Evolutionary conservation across 2,113 vertebrate genomes (phyloP), one percentile per base, ranked within the genome.

Genomic region (Cariama cristata): DNA sequence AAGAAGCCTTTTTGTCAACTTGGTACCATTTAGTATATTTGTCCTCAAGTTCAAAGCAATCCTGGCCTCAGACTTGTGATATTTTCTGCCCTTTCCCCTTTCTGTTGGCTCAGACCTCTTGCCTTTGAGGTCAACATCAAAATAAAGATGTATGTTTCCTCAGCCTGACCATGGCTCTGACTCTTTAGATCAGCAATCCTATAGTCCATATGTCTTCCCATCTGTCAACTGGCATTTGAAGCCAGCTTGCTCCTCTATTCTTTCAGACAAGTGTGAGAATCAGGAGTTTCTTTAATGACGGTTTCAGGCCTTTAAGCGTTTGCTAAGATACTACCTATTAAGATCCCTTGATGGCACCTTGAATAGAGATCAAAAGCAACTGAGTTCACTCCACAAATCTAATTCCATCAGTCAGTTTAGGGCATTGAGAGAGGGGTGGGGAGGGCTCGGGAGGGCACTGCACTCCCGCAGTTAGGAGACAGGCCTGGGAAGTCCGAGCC

Each of bases 41-140:
- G 97, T 97, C 97, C 95, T 94, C 96, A 94, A 97, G 97, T 98
- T 98, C 97, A 98, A 97, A 97, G 97, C 95, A 94, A 56, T 66
- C 15, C 72, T 72, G 72, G 94, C 94, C 91, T 89, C 92, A 91
- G 73, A 95, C 86, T 95, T 96, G 96, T 96, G 96, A 93, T 95
- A 95, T 97, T 97, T 98, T 94, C 91, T 97, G 96, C 90, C 97
- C 97, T 97, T 97, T 97, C 95, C 86, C 97, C 97, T 91, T 92
- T 97, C 77, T 97, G 91, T 96, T 97, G 97, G 96, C 87, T 93
- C 93, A 96, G 93, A 93, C 96, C 93, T 92, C 93, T 97, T 97
- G 62, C 72, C 93, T 97, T 97, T 97, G 97, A 98, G 97, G 97
- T 97, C 97, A 97, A 96, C 97, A 97, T 98, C 97, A 97, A 98